These are phyloP conservation scores for Eucriotettix oculatus DNA, from an alignment of 2,888 invertebrate species.

Conservation along the genomic window DNA sequence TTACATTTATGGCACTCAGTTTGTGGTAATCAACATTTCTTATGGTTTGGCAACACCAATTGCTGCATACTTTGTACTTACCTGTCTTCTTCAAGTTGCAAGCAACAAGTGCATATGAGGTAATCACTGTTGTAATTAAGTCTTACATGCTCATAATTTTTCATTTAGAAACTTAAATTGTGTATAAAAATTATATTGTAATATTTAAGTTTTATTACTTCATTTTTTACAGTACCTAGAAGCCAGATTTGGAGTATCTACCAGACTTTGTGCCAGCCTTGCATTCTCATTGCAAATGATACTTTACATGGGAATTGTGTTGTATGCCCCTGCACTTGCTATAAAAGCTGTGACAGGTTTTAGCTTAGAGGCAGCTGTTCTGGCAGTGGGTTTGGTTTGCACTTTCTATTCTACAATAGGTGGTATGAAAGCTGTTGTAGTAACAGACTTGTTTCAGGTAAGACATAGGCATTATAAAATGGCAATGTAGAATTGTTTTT, in stretches of 20 bases:
- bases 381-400: slow-evolving; percentile 58
- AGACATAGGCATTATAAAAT: not conserved
- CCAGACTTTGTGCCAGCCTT: slow-evolving; percentile 62
- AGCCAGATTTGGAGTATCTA: slow-evolving; percentile 58
- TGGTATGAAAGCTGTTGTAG: slow-evolving; percentile 79
- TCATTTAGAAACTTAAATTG: not conserved
- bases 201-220: no score
- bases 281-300: slow-evolving; percentile 82
- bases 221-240: slow-evolving; percentile 59
- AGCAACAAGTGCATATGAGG: slow-evolving; percentile 78
- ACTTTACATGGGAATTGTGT: slow-evolving; percentile 76
- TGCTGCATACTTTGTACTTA: slow-evolving; percentile 55
- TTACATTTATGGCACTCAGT: slow-evolving; percentile 68
- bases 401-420: slow-evolving; percentile 78
- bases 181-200: not conserved
- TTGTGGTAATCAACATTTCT: slow-evolving; percentile 58
- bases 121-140: no score
- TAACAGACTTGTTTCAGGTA: slow-evolving; percentile 60
- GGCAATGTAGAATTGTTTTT: no score
- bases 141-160: no score
- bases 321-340: slow-evolving; percentile 87
- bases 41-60: slow-evolving; percentile 63
- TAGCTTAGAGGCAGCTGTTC: slow-evolving; percentile 50
- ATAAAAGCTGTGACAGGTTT: slow-evolving; percentile 74
- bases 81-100: slow-evolving; percentile 75